Evolutionary conservation across 2,888 invertebrate species (phyloP).

Genomic region (Cerastoderma edule): DNA sequence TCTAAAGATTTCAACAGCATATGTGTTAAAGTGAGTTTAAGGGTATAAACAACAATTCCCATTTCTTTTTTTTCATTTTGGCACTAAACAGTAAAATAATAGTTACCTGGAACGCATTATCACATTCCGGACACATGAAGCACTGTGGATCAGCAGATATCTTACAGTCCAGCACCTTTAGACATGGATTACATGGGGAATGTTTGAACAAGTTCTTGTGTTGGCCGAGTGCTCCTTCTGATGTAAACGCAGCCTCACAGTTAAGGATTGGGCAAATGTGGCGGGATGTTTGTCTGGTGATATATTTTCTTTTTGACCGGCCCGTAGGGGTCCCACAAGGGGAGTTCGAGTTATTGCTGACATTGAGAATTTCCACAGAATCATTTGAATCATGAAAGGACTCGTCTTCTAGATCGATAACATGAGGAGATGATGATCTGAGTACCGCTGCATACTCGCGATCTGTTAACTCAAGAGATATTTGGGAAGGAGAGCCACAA

Average conservation of each 20-base stretch:
- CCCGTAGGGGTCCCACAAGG: not conserved
- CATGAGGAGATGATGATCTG: no score
- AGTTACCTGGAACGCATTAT: constrained; percentile 59
- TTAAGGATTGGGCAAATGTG: constrained; percentile 48
- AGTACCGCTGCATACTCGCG: no score
- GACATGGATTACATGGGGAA: constrained; percentile 67
- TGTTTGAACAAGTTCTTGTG: constrained; percentile 63
- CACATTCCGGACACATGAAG: constrained; percentile 67
- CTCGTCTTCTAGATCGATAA: no score
- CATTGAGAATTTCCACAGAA: not conserved
- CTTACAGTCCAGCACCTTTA: constrained; percentile 51
- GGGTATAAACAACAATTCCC: not conserved
- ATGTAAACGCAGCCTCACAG: constrained; percentile 63
- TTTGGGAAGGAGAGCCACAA: no score
- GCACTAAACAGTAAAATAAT: not conserved
- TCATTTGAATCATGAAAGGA: no score
- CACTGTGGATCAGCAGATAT: constrained; percentile 42
- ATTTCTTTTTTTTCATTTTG: not conserved
- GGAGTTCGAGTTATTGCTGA: constrained; percentile 22
- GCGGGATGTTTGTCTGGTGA: not conserved
- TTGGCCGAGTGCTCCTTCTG: constrained; percentile 41
- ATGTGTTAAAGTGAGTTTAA: not conserved
- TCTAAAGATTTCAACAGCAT: not conserved
- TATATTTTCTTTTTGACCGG: not conserved
- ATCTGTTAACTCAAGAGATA: no score